Conservation (phyloP, 2,888 invertebrate species). For the Euproctis similis region DNA sequence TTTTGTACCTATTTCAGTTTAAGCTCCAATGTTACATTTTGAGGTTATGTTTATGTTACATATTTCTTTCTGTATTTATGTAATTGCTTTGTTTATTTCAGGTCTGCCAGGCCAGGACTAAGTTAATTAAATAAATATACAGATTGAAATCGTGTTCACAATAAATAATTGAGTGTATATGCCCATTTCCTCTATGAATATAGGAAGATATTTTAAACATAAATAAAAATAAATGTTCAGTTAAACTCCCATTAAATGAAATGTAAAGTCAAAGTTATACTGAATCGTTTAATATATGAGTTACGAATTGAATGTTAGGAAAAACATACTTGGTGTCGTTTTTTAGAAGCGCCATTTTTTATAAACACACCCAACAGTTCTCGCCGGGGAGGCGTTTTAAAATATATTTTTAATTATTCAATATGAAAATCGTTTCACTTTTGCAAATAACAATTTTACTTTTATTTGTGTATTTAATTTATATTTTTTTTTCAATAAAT, state of each 20-base stretch:
- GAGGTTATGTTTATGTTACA: no score
- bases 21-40: no score
- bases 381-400: slow-evolving; percentile 4
- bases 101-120: no score
- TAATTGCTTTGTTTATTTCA: no score
- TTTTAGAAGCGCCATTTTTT: slow-evolving; percentile 14
- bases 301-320: slow-evolving; percentile 20
- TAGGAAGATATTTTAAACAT: background rate
- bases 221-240: background rate
- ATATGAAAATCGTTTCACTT: background rate
- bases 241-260: slow-evolving; percentile 5
- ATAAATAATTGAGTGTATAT: no score
- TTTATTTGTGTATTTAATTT: slow-evolving; percentile 2
- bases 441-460: background rate
- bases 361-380: slow-evolving; percentile 16
- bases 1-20: no score
- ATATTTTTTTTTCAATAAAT: no score
- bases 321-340: slow-evolving; percentile 17
- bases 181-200: background rate
- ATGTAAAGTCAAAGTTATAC: slow-evolving; percentile 12
- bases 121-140: no score
- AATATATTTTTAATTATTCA: slow-evolving; percentile 5
- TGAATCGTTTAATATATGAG: slow-evolving; percentile 14
- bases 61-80: no score
- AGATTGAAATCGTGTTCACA: no score